phyloP scores from a whole-genome alignment of 2,113 vertebrate genomes.

The Smithornis capensis region DNA sequence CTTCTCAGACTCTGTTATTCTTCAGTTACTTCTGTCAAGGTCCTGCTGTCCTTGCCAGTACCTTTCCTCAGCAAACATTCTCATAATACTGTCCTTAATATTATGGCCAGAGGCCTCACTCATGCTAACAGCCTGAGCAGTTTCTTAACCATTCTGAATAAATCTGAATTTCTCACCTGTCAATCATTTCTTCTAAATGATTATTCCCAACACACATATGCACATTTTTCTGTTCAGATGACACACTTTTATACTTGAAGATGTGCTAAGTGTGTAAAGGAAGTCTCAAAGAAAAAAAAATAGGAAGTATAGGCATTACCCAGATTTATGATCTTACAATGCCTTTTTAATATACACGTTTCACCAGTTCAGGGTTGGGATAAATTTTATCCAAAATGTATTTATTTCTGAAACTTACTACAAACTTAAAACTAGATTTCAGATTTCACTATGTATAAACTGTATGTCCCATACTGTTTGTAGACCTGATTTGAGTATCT shows the following conservation, averaged over 20 bases:
- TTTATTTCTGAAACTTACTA: neutral
- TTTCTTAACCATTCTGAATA: no score
- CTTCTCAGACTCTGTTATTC: no score
- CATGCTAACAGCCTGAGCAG: no score
- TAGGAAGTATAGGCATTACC: neutral
- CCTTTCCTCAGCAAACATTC: no score
- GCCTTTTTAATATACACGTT: neutral
- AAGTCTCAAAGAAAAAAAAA: neutral
- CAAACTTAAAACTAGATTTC: neutral
- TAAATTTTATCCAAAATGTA: neutral
- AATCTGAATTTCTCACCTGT: no score
- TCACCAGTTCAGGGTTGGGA: neutral
- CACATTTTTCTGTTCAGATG: neutral
- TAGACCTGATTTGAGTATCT: neutral
- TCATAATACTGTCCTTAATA: no score
- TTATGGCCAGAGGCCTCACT: no score
- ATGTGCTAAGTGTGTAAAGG: neutral
- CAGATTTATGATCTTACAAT: neutral
- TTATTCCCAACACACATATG: no score
- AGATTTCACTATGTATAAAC: neutral
- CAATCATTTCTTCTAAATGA: no score
- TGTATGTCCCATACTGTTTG: neutral
- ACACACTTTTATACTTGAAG: neutral
- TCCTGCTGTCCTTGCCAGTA: no score
- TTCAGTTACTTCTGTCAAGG: no score